phyloP scores from a whole-genome alignment of 2,113 vertebrate genomes.

The Tichodroma muraria region DNA sequence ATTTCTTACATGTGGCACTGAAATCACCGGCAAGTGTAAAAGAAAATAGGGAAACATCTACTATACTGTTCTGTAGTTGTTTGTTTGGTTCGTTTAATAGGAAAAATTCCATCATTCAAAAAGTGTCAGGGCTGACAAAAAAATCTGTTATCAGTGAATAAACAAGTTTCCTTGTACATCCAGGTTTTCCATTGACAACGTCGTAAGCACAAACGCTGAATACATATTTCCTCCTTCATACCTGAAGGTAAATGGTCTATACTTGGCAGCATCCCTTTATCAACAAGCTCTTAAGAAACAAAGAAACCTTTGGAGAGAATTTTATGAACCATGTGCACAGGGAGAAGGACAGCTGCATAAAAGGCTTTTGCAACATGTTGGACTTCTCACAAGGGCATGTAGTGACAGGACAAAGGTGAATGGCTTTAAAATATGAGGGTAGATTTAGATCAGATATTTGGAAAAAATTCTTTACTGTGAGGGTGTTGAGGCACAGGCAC shows the following conservation, averaged over 20 bases:
- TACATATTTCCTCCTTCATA: not conserved
- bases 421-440: not conserved
- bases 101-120: not conserved
- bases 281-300: not conserved
- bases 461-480: not conserved
- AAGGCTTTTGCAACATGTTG: not conserved
- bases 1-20: not conserved
- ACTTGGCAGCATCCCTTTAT: not conserved
- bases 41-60: not conserved
- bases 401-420: not conserved
- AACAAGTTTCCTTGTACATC: slow-evolving; percentile 74
- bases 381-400: not conserved
- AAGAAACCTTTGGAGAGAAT: not conserved
- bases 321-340: not conserved
- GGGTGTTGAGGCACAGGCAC: not conserved
- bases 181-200: slow-evolving; percentile 79
- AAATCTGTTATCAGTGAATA: slow-evolving; percentile 52
- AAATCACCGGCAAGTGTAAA: not conserved
- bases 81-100: not conserved
- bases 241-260: not conserved
- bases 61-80: not conserved
- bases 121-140: not conserved
- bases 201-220: slow-evolving; percentile 53
- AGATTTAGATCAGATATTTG: not conserved
- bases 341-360: not conserved